Conservation (phyloP, 2,888 invertebrate species). For the Cheilosia urbana region DNA sequence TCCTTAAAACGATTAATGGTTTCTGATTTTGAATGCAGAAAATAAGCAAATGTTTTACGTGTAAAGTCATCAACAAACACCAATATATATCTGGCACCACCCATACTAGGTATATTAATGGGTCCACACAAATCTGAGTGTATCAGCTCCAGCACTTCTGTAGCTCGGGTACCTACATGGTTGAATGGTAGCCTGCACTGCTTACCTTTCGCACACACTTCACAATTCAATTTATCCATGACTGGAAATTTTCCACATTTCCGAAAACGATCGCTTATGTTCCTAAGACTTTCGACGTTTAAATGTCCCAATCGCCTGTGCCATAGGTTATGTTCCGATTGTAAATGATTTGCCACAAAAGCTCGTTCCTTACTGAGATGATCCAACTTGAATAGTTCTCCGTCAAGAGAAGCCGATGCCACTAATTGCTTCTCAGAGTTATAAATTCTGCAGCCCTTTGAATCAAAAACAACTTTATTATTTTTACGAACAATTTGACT, state of each 20-base stretch:
- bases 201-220: slow-evolving; percentile 15
- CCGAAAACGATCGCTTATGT: neutral
- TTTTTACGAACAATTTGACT: slow-evolving; percentile 4
- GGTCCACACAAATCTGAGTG: slow-evolving; percentile 35
- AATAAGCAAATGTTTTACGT: slow-evolving; percentile 4
- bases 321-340: neutral
- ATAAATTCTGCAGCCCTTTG: neutral
- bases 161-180: neutral
- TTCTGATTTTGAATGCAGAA: slow-evolving; percentile 13
- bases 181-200: slow-evolving; percentile 20
- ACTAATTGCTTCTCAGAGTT: neutral
- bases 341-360: neutral
- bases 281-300: neutral
- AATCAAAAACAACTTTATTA: slow-evolving; percentile 18
- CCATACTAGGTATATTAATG: neutral
- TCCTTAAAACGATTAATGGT: neutral
- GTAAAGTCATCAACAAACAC: slow-evolving; percentile 28
- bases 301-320: neutral
- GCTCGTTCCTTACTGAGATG: neutral
- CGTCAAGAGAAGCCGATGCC: neutral
- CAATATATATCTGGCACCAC: slow-evolving; percentile 19
- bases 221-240: slow-evolving; percentile 8
- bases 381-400: neutral
- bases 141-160: slow-evolving; percentile 20
- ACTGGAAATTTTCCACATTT: neutral